Conservation (phyloP, 2,113 vertebrate genomes). For the Periophthalmus modestus region DNA sequence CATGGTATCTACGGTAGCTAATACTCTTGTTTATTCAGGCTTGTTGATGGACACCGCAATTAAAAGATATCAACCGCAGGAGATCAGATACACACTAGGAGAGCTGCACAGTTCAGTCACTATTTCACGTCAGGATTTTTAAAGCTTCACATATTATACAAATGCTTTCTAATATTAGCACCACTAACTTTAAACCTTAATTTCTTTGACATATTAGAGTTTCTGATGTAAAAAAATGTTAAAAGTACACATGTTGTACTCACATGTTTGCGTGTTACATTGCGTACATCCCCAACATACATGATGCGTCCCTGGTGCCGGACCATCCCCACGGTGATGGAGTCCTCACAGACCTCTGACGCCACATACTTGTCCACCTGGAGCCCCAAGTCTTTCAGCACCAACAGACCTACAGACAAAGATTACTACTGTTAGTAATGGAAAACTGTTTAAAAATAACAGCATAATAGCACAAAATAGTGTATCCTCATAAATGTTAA, state of each 20-base stretch:
- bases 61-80: too few relatives aligned
- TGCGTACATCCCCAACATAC: slow-evolving; percentile 96
- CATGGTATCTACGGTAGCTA: too few relatives aligned
- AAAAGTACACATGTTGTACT: slow-evolving; percentile 55
- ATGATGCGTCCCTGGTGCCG: slow-evolving; percentile 95
- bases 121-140: too few relatives aligned
- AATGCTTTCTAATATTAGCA: too few relatives aligned
- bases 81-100: too few relatives aligned
- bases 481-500: background rate
- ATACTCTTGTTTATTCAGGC: too few relatives aligned
- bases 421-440: background rate
- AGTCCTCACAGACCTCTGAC: slow-evolving; percentile 97
- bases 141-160: too few relatives aligned
- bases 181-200: too few relatives aligned
- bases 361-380: slow-evolving; percentile 96
- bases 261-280: slow-evolving; percentile 94
- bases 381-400: slow-evolving; percentile 96
- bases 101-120: too few relatives aligned
- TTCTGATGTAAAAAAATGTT: too few relatives aligned
- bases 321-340: slow-evolving; percentile 97
- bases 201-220: background rate
- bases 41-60: too few relatives aligned
- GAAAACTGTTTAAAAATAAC: background rate
- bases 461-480: background rate
- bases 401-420: slow-evolving; percentile 83